Percentiles rank a stretch among this genome's conserved stretches.
phyloP scores from a whole-genome alignment of 1,140 invertebrate species.

The Stegodyphus mimosarum region DNA sequence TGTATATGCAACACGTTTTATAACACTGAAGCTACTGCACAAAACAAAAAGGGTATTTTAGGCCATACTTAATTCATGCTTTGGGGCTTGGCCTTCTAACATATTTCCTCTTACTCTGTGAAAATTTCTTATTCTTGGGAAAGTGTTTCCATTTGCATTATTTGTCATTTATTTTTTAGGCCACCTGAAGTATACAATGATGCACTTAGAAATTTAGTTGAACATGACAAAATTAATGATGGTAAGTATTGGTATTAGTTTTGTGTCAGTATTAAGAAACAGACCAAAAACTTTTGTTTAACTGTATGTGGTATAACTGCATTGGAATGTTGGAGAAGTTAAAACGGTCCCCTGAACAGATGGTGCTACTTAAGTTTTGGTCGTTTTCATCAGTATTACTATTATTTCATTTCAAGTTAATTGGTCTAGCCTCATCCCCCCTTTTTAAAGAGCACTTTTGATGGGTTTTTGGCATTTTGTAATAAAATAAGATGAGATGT shows the following conservation, averaged over 20 bases:
- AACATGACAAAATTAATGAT: slow-evolving; percentile 70
- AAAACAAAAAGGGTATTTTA: slow-evolving; percentile 45
- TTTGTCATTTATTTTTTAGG: slow-evolving; percentile 63
- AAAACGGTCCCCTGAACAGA: no score
- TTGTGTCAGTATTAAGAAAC: neutral
- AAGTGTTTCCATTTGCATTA: neutral
- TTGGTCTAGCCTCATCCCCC: no score
- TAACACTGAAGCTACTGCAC: neutral
- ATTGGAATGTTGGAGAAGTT: no score
- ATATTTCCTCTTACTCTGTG: neutral
- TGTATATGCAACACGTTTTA: neutral
- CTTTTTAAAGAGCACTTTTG: no score
- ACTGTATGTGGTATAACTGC: no score
- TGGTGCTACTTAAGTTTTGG: no score
- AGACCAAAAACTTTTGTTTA: no score
- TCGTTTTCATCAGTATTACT: no score
- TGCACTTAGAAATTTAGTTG: slow-evolving; percentile 65
- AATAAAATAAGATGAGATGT: no score
- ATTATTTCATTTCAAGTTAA: no score
- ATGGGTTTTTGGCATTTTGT: no score
- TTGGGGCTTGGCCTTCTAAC: neutral
- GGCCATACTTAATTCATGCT: neutral
- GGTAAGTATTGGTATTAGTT: slow-evolving; percentile 25
- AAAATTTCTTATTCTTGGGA: neutral
- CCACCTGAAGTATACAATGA: slow-evolving; percentile 66